These are phyloP conservation scores for Lamprologus ornatipinnis DNA, from an alignment of 2,113 vertebrate species.

Conservation along the genomic window DNA sequence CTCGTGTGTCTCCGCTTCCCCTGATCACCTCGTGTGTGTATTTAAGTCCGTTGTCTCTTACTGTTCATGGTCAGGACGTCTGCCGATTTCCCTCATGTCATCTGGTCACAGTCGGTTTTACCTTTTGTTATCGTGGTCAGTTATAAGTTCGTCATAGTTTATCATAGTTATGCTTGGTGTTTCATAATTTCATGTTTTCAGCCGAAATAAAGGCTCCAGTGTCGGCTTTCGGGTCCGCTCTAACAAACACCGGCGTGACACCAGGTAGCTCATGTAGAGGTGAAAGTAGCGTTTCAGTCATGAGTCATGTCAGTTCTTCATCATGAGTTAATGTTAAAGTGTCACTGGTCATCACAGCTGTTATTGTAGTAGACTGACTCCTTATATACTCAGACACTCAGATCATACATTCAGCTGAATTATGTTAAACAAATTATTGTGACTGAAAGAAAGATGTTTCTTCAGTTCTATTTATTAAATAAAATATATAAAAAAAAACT, in stretches of 20 bases:
- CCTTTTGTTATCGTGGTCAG: neutral
- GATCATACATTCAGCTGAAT: neutral
- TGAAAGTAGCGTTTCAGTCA: neutral
- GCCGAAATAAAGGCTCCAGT: neutral
- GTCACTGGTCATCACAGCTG: neutral
- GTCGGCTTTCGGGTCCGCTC: neutral
- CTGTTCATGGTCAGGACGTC: neutral
- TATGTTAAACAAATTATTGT: neutral
- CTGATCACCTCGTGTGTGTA: neutral
- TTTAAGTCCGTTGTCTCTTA: neutral
- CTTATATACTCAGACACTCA: neutral
- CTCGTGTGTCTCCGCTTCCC: neutral
- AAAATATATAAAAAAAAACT: neutral
- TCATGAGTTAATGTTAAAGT: neutral
- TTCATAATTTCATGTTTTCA: neutral
- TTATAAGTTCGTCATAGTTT: accelerated
- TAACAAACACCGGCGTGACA: neutral
- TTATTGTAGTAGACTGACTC: neutral
- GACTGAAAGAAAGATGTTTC: neutral
- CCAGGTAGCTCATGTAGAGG: neutral
- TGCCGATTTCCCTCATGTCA: neutral
- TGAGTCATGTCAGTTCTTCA: neutral
- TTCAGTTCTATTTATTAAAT: neutral
- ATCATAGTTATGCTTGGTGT: neutral
- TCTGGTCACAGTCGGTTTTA: neutral